Evolutionary conservation across 2,113 vertebrate species (phyloP).

Genomic region (Dasyornis broadbenti): DNA sequence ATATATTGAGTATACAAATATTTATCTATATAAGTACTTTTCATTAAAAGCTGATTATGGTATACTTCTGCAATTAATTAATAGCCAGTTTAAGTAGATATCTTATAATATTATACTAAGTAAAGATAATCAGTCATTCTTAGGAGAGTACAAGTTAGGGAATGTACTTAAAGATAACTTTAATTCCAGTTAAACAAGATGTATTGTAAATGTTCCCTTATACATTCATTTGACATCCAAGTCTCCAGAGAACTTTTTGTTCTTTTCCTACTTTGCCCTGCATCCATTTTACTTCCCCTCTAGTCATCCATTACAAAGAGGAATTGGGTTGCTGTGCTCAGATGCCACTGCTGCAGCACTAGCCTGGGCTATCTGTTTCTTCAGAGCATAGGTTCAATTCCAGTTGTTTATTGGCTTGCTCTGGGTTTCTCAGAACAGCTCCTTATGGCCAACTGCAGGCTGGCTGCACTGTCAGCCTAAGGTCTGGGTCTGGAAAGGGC

Average conservation of each 20-base stretch:
- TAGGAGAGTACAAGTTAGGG: neutral
- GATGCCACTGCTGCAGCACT: neutral
- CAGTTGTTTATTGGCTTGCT: constrained; percentile 5
- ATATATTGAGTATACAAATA: neutral
- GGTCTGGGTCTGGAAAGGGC: neutral
- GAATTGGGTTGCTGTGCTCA: neutral
- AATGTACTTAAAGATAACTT: neutral
- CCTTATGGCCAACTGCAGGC: neutral
- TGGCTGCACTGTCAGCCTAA: neutral
- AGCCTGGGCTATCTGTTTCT: neutral
- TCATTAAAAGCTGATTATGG: neutral
- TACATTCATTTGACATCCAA: neutral
- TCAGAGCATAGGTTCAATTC: neutral
- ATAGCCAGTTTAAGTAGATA: neutral
- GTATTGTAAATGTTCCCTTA: neutral
- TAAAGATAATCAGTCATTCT: neutral
- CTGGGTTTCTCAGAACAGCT: neutral
- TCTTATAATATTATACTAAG: neutral
- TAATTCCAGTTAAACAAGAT: neutral
- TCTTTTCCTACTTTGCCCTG: neutral
- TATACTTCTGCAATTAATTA: neutral
- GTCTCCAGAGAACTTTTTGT: neutral
- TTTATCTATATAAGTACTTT: constrained; percentile 16
- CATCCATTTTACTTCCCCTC: constrained; percentile 5
- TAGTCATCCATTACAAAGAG: neutral